phyloP scores from a whole-genome alignment of 1,140 invertebrate genomes.

The Drosophila malerkotliana region DNA sequence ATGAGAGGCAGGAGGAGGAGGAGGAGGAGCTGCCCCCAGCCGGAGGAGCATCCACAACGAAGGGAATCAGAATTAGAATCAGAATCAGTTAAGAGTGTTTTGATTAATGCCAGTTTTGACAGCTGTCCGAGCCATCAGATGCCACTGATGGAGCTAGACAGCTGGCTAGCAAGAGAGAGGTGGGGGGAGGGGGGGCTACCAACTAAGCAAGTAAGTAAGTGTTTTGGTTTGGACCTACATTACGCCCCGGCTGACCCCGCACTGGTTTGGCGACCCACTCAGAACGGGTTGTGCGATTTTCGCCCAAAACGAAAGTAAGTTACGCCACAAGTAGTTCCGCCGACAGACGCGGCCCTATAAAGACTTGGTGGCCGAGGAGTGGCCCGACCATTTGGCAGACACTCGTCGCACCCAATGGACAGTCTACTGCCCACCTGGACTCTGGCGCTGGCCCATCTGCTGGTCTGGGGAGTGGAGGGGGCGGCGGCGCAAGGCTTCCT shows the following conservation, averaged over 20 bases:
- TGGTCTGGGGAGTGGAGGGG: conserved; percentile 7
- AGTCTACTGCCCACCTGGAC: conserved; percentile 29
- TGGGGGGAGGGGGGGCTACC: no score
- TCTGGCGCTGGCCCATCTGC: conserved; percentile 6
- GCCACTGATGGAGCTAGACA: conserved; percentile 4
- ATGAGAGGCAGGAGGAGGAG: not conserved
- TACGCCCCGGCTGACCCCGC: conserved; percentile 8
- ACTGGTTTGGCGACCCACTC: conserved; percentile 25
- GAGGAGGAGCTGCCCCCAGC: not conserved
- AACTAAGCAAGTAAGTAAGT: conserved; percentile 5
- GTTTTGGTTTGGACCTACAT: conserved; percentile 2
- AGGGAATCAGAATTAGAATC: conserved; percentile 21
- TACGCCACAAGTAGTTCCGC: conserved; percentile 2
- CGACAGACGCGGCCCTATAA: conserved; percentile 32
- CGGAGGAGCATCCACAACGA: conserved; percentile 33
- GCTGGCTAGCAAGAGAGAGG: no score
- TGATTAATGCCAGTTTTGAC: conserved; percentile 80
- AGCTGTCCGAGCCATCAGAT: conserved; percentile 52
- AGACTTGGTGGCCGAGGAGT: not conserved
- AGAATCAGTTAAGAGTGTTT: conserved; percentile 61
- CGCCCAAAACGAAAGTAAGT: conserved; percentile 69
- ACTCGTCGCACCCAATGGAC: conserved; percentile 39
- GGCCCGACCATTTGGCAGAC: conserved; percentile 17
- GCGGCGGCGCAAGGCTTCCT: conserved; percentile 29
- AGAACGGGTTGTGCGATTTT: conserved; percentile 62